These are phyloP conservation scores for Talpa occidentalis DNA, from an alignment of 2,113 vertebrate species.

Conservation along the genomic window DNA sequence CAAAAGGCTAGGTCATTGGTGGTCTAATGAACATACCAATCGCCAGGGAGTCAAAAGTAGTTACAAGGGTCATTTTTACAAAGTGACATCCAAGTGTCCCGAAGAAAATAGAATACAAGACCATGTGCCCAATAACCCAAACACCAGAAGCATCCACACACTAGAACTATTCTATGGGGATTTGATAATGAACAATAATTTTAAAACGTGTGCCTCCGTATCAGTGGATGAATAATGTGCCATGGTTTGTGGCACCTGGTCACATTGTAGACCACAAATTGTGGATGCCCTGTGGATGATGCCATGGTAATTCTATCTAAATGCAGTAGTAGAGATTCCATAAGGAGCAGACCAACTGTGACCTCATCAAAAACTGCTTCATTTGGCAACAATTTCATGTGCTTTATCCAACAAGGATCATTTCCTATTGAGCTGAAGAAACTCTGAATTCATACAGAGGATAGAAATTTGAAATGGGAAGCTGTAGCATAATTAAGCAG, in stretches of 20 bases:
- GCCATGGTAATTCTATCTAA: too few species aligned
- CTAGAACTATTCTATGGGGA: background rate
- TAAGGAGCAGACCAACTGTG: rapidly evolving
- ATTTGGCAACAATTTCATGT: background rate
- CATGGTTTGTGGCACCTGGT: background rate
- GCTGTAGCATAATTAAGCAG: background rate
- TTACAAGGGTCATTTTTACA: background rate
- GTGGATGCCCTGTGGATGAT: background rate
- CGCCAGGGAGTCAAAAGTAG: background rate
- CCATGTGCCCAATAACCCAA: background rate
- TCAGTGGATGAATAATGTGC: background rate
- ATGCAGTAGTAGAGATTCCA: rapidly evolving
- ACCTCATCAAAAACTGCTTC: background rate
- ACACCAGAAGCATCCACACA: background rate
- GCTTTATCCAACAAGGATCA: background rate
- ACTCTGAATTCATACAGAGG: background rate
- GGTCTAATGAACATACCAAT: background rate
- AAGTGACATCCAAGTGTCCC: background rate
- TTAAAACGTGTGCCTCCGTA: background rate
- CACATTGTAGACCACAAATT: background rate
- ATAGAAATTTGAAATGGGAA: background rate
- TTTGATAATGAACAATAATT: background rate
- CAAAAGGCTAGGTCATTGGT: background rate
- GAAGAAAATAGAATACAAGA: background rate
- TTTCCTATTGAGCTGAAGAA: background rate